Percentiles rank a stretch among this genome's conserved stretches.
Evolutionary conservation across 2,797 vertebrate species (phyloP).

Genomic region (Carapus acus): DNA sequence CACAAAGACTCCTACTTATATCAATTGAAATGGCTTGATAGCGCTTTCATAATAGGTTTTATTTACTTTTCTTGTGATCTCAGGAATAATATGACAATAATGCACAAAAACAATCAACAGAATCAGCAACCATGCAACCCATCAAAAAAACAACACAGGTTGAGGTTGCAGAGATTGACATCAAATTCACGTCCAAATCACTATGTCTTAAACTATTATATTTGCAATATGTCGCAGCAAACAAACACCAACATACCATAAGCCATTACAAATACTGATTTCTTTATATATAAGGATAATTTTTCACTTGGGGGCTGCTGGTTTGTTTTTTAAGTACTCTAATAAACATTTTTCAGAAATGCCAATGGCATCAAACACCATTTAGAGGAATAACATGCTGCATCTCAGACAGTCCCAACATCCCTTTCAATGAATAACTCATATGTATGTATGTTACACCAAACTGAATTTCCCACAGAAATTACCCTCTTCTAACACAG

Average conservation of each 20-base stretch:
- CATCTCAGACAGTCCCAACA: conserved; percentile 24
- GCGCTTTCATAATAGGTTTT: too few species aligned
- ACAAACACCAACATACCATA: background rate
- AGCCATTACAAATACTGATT: background rate
- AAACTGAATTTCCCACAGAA: conserved; percentile 41
- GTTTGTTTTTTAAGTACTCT: conserved; percentile 19
- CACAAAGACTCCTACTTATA: too few species aligned
- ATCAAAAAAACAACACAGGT: too few species aligned
- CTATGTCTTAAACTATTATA: too few species aligned
- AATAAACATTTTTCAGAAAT: conserved; percentile 19
- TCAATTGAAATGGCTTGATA: too few species aligned
- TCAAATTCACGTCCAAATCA: too few species aligned
- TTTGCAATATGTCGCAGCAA: too few species aligned
- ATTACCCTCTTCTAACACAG: conserved; percentile 44
- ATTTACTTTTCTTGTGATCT: too few species aligned
- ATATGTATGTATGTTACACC: conserved; percentile 40
- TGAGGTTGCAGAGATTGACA: too few species aligned
- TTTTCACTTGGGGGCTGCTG: conserved; percentile 16
- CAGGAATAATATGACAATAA: too few species aligned
- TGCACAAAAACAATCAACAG: too few species aligned
- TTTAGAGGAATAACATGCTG: conserved; percentile 26
- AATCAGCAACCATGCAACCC: too few species aligned
- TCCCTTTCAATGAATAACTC: conserved; percentile 26
- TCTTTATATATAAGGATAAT: background rate
- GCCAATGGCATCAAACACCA: conserved; percentile 19